Evolutionary conservation across 2,113 vertebrate genomes (phyloP).

Genomic region (Oostethus manadensis): DNA sequence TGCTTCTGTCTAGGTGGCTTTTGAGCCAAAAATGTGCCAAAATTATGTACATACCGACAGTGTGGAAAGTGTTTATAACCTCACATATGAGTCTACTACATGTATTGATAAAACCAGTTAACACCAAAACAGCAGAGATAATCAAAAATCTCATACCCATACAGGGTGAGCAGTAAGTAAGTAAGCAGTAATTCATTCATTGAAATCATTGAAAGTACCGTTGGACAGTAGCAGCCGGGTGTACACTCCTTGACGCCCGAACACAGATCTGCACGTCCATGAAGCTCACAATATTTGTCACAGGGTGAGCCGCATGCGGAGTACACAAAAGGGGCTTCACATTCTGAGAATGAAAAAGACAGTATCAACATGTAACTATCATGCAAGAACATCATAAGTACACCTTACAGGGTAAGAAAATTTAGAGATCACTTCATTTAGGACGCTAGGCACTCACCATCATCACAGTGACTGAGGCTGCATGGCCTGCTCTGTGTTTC

Average conservation of each 20-base stretch:
- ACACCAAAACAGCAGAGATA: no score
- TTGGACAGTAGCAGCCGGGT: constrained; percentile 83
- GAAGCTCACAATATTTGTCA: constrained; percentile 73
- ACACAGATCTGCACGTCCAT: constrained; percentile 58
- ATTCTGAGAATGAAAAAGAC: constrained; percentile 32
- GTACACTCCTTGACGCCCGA: constrained; percentile 63
- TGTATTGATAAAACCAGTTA: no score
- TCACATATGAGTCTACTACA: no score
- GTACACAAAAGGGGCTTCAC: constrained; percentile 74
- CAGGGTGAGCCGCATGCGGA: constrained; percentile 75
- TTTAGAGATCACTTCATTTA: background rate
- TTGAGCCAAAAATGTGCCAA: no score
- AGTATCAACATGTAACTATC: background rate
- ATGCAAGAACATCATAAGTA: background rate
- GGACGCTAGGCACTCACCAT: constrained; percentile 38
- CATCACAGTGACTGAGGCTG: constrained; percentile 60
- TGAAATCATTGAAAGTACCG: constrained; percentile 64
- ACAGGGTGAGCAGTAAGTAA: background rate
- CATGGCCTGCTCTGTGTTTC: constrained; percentile 69
- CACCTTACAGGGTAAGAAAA: background rate
- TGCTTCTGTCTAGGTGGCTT: no score
- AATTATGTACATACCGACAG: no score
- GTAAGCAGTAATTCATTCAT: no score
- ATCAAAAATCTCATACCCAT: no score
- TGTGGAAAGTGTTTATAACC: no score